Base-by-base conservation (phyloP, 1,140 invertebrate genomes). In the Drosophila fuyamai region DNA sequence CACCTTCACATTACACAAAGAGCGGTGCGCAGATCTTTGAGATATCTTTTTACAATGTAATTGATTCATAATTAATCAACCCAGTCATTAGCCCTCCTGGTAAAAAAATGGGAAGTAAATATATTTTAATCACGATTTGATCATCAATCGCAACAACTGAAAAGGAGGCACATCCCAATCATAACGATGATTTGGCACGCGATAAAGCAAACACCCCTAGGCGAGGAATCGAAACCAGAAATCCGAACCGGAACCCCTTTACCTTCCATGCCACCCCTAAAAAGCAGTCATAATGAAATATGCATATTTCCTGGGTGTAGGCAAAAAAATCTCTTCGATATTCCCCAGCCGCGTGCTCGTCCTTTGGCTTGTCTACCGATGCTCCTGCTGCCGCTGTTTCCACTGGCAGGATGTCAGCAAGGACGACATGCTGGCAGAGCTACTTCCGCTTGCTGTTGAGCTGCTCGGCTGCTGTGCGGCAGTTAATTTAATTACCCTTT, bases 401-500 rank as follows among this genome's bases (percentile, higher is more conserved):
- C 44, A 46, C 54, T 59, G 65, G 35, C 47, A 70, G 62, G 76
- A 65, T 82, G 79, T 86, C 83, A 82, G 57, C 79, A 59, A 61
- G 84, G 76, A 83, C 76, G 60, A 73, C 79, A 72, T 43, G 74
- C 66, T 72, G 82, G 51, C 75, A 41, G 55, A 61, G 48, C 63
- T 72, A 47, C 63, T 70, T 48, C 55, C 70, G 29, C 47, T 46
- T n/a, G 53, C 36, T 40, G 35, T 35, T 60, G 29, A 62, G 47
- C 56, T 76, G 50, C 44, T 57, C 53, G 16, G 23, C 71, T 76
- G 73, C 73, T 76, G 73, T 75, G 72, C 70, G 65, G 56, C 79
- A 82, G 60, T 89, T 91, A 91, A 91, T 91, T 91, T 91, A 91
- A 91, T 91, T 91, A 91, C 89, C 83, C 75, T 89, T 91, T 91